Percentiles rank a stretch among this genome's conserved stretches.
Evolutionary conservation across 2,113 vertebrate genomes (phyloP).

Genomic region (Pitta sordida): DNA sequence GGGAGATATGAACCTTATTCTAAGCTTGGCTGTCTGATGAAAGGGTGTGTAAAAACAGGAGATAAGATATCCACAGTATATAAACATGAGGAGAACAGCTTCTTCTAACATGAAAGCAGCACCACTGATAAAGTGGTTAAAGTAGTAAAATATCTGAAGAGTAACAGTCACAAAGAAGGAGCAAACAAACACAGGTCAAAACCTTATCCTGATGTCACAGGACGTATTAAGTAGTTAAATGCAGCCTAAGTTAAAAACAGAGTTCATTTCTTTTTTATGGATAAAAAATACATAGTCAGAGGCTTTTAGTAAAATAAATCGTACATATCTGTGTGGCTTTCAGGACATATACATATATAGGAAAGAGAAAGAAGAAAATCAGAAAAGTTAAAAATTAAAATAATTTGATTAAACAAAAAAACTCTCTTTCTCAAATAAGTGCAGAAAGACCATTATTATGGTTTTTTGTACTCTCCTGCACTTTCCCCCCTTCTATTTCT

Average conservation of each 20-base stretch:
- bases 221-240: neutral
- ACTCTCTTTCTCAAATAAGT: neutral
- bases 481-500: neutral
- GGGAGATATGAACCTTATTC: neutral
- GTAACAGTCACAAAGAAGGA: neutral
- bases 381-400: neutral
- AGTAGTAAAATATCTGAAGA: neutral
- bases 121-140: neutral
- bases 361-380: neutral
- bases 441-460: neutral
- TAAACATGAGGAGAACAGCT: neutral
- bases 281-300: neutral
- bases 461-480: neutral
- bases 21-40: neutral
- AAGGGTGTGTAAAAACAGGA: constrained; percentile 16
- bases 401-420: neutral
- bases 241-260: neutral
- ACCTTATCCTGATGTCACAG: neutral
- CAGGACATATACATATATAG: neutral
- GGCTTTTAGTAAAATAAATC: neutral
- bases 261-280: neutral
- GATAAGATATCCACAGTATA: constrained; percentile 14
- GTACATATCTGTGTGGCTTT: neutral
- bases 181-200: neutral
- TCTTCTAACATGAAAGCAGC: neutral